Percentiles rank a stretch among this genome's conserved stretches.
Evolutionary conservation across 2,797 vertebrate genomes (phyloP).

Genomic region (Pitangus sulphuratus): DNA sequence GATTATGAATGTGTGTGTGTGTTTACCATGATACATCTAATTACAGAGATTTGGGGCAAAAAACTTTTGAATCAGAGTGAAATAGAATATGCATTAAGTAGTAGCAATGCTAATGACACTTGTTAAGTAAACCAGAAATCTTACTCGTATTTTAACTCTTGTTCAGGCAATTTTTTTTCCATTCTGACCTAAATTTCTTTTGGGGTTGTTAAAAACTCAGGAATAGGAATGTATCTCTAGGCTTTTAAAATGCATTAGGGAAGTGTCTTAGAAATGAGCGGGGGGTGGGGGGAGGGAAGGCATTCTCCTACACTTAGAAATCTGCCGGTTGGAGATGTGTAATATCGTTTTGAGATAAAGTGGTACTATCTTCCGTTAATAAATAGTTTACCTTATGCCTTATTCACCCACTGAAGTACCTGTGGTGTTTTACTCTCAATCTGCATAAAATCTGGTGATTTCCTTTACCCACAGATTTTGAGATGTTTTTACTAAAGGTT

Average conservation of each 20-base stretch:
- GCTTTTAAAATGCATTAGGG: not conserved
- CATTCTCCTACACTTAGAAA: not conserved
- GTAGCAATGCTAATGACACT: not conserved
- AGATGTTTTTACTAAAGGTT: not conserved
- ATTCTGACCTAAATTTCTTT: not conserved
- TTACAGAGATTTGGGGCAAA: not conserved
- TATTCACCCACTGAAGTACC: not conserved
- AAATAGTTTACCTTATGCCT: not conserved
- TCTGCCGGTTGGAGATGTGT: not conserved
- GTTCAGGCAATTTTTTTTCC: not conserved
- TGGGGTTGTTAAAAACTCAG: not conserved
- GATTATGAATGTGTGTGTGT: not conserved
- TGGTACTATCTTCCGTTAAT: not conserved
- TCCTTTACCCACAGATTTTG: not conserved
- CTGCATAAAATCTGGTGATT: not conserved
- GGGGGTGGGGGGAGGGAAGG: rapidly evolving
- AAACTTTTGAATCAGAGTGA: not conserved
- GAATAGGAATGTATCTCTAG: not conserved
- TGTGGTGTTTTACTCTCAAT: not conserved
- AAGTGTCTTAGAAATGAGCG: not conserved
- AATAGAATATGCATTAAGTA: not conserved
- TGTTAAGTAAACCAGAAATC: not conserved
- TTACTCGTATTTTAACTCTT: not conserved
- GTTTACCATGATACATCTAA: constrained; percentile 1
- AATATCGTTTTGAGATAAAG: not conserved